A percentile compares a stretch with the other conserved stretches of the same genome.
Evolutionary conservation across 2,888 invertebrate species (phyloP).

Genomic region (Pterostichus niger): DNA sequence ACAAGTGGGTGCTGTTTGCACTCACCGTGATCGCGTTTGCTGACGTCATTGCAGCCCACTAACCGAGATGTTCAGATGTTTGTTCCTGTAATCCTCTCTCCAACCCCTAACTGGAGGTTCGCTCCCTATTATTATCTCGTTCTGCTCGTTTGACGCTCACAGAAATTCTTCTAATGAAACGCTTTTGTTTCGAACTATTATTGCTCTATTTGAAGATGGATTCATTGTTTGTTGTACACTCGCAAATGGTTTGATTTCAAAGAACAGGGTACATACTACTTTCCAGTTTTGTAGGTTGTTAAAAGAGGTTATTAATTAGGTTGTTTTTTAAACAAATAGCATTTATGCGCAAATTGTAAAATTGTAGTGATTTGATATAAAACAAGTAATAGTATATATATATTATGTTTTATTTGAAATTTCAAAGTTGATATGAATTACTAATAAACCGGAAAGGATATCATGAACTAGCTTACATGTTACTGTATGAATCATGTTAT

Average conservation of each 20-base stretch:
- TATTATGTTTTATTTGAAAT: too few species aligned
- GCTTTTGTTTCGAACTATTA: slow-evolving; percentile 53
- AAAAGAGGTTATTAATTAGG: background rate
- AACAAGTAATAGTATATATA: too few species aligned
- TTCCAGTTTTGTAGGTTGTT: background rate
- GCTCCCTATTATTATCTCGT: slow-evolving; percentile 39
- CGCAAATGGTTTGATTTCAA: background rate
- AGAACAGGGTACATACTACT: background rate
- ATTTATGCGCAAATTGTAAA: too few species aligned
- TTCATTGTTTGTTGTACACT: slow-evolving; percentile 20
- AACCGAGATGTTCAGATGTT: slow-evolving; percentile 30
- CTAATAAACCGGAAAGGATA: too few species aligned
- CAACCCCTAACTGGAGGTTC: background rate
- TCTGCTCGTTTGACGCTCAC: slow-evolving; percentile 48
- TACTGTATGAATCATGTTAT: too few species aligned
- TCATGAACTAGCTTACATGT: too few species aligned
- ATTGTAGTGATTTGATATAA: too few species aligned
- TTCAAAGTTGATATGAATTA: too few species aligned
- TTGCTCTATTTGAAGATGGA: slow-evolving; percentile 39
- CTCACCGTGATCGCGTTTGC: background rate
- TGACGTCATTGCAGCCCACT: slow-evolving; percentile 32
- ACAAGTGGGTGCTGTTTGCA: slow-evolving; percentile 22
- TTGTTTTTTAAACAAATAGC: too few species aligned
- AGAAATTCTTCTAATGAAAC: slow-evolving; percentile 60
- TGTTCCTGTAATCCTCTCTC: slow-evolving; percentile 26